Evolutionary conservation across 2,797 vertebrate species (phyloP), one percentile per base, ranked within the genome.

Genomic region (Syngnathus rostellatus): DNA sequence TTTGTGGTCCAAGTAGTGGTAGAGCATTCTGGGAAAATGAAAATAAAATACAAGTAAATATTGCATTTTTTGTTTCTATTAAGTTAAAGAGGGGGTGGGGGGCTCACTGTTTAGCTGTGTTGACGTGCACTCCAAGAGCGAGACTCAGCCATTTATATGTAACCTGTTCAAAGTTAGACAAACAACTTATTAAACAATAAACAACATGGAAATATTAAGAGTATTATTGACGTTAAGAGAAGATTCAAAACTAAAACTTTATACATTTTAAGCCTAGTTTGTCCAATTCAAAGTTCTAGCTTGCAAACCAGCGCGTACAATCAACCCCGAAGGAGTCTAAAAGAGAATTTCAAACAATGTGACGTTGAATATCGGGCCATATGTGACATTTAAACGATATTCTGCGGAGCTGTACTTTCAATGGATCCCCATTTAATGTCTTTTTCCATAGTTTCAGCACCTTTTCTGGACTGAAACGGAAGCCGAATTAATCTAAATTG

Each of bases 81-180:
- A 10, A 2, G 12, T 23, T 45, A 45, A n/a, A 23, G 57, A 0
- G 31, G 45, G 41, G 10, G 9, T 41, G 55, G 21, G 50, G 3
- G 12, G 45, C 51, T 66, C 23, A 66, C 64, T 45, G 64, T 57
- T 99, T 99, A 39, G 97, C 96, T 62, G 91, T 94, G 85, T 99
- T 99, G 71, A 98, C 95, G 17, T 99, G 97, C 68, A 99, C 94
- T 0, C 95, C 94, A 21, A 98, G 88, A 2, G 95, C 96, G 23
- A 93, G 93, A 83, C 96, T 98, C 74, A 99, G 90, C 96, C 95
- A 98, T 87, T 98, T 99, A 73, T 98, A 99, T 0, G 97, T 98
- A 25, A 98, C 97, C 96, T 98, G 85, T 14, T 19, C 2, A 62
- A 67, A 12, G 10, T 16, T 43, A 23, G 25, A 40, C 6, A 55